Evolutionary conservation across 2,888 invertebrate genomes (phyloP), one percentile per base, ranked within the genome.

Genomic region (Eupsilia transversa): DNA sequence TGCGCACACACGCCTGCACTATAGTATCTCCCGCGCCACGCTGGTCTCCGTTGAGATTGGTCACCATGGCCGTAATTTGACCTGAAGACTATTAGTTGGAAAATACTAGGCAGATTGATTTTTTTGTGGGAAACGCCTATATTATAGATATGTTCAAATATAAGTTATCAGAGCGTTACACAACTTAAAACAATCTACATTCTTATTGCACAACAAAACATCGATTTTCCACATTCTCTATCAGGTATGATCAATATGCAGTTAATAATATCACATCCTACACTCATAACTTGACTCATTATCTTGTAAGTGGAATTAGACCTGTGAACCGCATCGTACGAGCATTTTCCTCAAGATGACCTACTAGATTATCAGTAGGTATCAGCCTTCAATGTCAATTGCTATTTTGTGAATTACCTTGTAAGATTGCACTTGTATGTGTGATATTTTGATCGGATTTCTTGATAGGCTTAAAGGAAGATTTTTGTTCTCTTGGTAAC

Each of bases 341-440:
- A 38, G 12, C 4, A 49, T 77, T 77, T 82, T 74, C 79, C 80
- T 77, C 30, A 80, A 52, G 73, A 82, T 61, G 72, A 77, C 82
- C 75, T 82, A 76, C 64, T 66, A 33, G 35, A 43, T 78, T n/a
- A 71, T 54, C 41, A 43, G n/a, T 27, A 72, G 6, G 5, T 52
- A 65, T 70, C 20, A 74, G 6, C 17, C 3, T 66, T 72, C 87
- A 84, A 79, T 75, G 82, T 67, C 69, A 41, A 27, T n/a, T 0
- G 12, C 27, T 66, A 71, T 78, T 84, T 83, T 69, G 71, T 77
- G 27, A 30, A 41, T 35, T 69, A 64, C 30, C n/a, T 10, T 23
- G 23, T 0, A 41, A 12, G 30, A 68, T 66, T n/a, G 4, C 23
- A 23, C 1, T 27, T 38, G 0, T 12, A 0, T 41, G 5, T 3